Conservation (phyloP, 2,797 vertebrate species). For the Phyllotis vaccarum region DNA sequence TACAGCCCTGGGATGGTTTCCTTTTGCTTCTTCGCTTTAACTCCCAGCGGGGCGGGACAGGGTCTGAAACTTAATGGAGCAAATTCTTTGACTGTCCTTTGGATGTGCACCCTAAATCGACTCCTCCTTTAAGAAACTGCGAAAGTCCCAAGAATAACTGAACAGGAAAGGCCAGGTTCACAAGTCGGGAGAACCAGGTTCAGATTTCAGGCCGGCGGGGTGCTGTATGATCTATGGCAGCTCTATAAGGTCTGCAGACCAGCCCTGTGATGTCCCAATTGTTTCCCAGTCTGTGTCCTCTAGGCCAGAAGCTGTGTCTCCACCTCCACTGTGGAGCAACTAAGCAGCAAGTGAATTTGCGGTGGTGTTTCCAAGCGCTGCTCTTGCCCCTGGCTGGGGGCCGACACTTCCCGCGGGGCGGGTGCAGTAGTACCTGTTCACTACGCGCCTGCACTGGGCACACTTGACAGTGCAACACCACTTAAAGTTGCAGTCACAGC, state of each 20-base stretch:
- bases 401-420: not conserved
- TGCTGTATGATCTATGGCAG: not conserved
- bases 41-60: not conserved
- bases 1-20: not conserved
- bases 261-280: constrained; percentile 19
- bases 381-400: not conserved
- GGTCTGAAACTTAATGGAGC: constrained; percentile 33
- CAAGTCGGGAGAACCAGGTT: constrained; percentile 12
- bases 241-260: not conserved
- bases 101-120: not conserved
- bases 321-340: constrained; percentile 64
- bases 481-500: constrained; percentile 98
- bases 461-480: constrained; percentile 98
- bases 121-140: not conserved
- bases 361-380: not conserved
- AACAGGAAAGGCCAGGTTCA: not conserved
- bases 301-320: constrained; percentile 61
- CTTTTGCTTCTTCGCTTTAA: not conserved
- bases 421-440: constrained; percentile 94
- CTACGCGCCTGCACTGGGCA: constrained; percentile 92
- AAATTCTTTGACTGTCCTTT: not conserved
- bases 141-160: not conserved
- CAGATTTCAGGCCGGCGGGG: not conserved
- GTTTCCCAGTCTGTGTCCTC: constrained; percentile 84
- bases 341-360: constrained; percentile 79